phyloP scores from a whole-genome alignment of 2,797 vertebrate genomes.

The Sebastes reedi region DNA sequence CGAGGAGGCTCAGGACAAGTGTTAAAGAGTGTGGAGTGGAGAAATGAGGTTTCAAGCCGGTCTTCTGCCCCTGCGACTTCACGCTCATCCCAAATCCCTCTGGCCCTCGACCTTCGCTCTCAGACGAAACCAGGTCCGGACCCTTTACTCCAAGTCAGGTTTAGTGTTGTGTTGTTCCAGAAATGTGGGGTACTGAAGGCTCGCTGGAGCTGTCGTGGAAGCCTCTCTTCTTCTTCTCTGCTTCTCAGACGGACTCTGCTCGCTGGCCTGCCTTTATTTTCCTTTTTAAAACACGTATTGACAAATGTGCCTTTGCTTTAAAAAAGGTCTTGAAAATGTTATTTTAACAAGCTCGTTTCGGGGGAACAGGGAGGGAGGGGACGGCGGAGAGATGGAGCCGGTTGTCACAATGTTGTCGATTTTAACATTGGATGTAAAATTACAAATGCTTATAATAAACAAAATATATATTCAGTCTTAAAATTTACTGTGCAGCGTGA shows the following conservation, averaged over 20 bases:
- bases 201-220: slow-evolving; percentile 54
- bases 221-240: slow-evolving; percentile 54
- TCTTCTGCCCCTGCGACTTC: slow-evolving; percentile 52
- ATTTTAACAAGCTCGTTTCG: slow-evolving; percentile 81
- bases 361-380: slow-evolving; percentile 34
- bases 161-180: slow-evolving; percentile 61
- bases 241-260: slow-evolving; percentile 67
- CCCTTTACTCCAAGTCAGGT: slow-evolving; percentile 61
- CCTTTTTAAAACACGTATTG: slow-evolving; percentile 79
- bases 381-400: slow-evolving; percentile 48
- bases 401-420: slow-evolving; percentile 76
- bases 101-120: slow-evolving; percentile 37
- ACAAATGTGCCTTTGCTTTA: slow-evolving; percentile 86
- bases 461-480: slow-evolving; percentile 86
- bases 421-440: slow-evolving; percentile 86
- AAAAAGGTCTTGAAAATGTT: slow-evolving; percentile 82
- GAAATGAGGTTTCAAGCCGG: slow-evolving; percentile 51
- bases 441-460: slow-evolving; percentile 86
- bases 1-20: slow-evolving; percentile 74
- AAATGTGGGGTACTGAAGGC: slow-evolving; percentile 53
- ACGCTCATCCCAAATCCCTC: slow-evolving; percentile 49
- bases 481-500: slow-evolving; percentile 81
- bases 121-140: slow-evolving; percentile 41
- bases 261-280: slow-evolving; percentile 73
- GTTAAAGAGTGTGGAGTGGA: slow-evolving; percentile 54